Evolutionary conservation across 1,140 invertebrate species (phyloP), one percentile per base, ranked within the genome.

Genomic region (Dysdera silvatica): DNA sequence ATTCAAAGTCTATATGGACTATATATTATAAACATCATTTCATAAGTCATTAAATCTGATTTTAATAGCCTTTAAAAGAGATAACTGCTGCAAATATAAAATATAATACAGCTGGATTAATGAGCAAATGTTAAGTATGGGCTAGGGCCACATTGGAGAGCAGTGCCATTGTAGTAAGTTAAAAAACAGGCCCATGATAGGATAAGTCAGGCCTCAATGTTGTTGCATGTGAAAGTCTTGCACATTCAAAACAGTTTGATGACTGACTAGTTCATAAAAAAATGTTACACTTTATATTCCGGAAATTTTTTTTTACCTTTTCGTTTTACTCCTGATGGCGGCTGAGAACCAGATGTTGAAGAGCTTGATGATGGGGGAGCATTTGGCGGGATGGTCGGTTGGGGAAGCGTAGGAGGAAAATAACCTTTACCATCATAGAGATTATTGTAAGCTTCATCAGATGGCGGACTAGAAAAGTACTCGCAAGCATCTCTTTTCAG

Each of bases 401-500:
- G 7, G 12, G 60, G 35, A 29, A 54, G 55, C n/a, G 61, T 26
- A 45, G 54, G 52, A 56, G 57, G 62, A 40, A 62, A 68, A 12
- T 57, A 58, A 14, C 52, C 57, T 54, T 68, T 63, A 10, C 66
- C 68, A 24, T 66, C 67, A 29, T 66, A 68, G 16, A 29, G 53
- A 37, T 65, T 53, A 31, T 62, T 51, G 24, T 67, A 67, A 16
- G 65, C 32, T 20, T 69, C 68, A 35, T 69, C 68, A 6, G 68
- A 69, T 23, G 68, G 68, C 3, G 68, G 68, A 47, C 68, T 69
- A 16, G 67, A 67, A 29, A 69, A 66, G 62, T 68, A 69, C 28
- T 69, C 67, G 40, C 61, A 69, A n/a, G 55, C 47, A 12, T 69
- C 66, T n/a, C 65, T 49, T 43, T 69, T 69, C n/a, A 69, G 33